Conservation (phyloP, 2,888 invertebrate species). For the Xestia xanthographa region DNA sequence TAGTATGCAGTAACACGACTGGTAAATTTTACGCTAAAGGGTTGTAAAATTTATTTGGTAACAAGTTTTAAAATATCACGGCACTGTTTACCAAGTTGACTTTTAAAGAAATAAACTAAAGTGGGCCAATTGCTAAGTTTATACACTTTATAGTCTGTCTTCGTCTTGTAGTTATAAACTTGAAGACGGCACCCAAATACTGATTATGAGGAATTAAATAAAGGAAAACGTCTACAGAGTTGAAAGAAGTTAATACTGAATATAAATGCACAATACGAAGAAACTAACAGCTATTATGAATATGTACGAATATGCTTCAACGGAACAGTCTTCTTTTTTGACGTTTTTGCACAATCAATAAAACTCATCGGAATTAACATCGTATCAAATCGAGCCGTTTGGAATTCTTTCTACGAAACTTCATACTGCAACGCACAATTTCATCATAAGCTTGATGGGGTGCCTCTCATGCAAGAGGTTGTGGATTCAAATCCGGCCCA, state of each 20-base stretch:
- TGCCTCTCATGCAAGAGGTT: too few species aligned
- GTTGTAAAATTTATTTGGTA: slow-evolving; percentile 6
- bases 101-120: slow-evolving; percentile 37
- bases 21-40: slow-evolving; percentile 6
- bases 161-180: slow-evolving; percentile 12
- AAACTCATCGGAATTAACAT: too few species aligned
- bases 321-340: neutral
- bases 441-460: too few species aligned
- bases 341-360: too few species aligned
- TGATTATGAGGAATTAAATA: neutral
- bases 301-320: neutral
- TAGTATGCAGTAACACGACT: slow-evolving; percentile 1
- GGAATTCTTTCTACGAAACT: too few species aligned
- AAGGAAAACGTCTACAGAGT: neutral
- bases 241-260: neutral
- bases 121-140: slow-evolving; percentile 30
- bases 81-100: slow-evolving; percentile 5
- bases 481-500: too few species aligned
- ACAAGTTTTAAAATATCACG: slow-evolving; percentile 30
- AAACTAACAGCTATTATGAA: neutral
- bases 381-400: too few species aligned
- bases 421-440: too few species aligned
- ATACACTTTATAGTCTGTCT: slow-evolving; percentile 7
- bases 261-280: neutral
- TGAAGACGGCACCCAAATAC: slow-evolving; percentile 17